A percentile compares a stretch with the other conserved stretches of the same genome.
These are phyloP conservation scores for Cladorhizidae sp. DNA, from an alignment of 37 sponge, comb jelly and placozoan species.

Conservation along the genomic window DNA sequence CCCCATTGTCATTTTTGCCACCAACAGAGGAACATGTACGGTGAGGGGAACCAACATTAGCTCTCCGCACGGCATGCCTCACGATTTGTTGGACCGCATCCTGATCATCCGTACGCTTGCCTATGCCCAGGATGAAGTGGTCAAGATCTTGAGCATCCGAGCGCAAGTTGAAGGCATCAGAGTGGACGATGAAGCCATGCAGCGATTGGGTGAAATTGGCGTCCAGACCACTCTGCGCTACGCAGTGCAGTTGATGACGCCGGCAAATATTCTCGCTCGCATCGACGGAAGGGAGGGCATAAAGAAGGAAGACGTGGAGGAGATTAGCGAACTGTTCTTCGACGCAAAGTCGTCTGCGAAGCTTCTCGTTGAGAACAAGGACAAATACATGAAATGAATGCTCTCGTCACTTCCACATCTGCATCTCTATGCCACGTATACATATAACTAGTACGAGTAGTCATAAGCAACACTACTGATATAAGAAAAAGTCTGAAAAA, in stretches of 20 bases:
- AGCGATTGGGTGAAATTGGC: constrained; percentile 85
- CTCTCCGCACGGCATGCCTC: constrained; percentile 96
- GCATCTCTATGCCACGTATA: no score
- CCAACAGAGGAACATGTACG: constrained; percentile 93
- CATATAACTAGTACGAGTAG: no score
- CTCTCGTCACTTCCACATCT: not conserved
- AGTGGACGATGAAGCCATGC: constrained; percentile 72
- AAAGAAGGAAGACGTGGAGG: constrained; percentile 85
- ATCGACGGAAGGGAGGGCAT: constrained; percentile 91
- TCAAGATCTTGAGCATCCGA: constrained; percentile 90
- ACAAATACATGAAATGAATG: constrained; percentile 92
- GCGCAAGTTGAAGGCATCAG: constrained; percentile 87
- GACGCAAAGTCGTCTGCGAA: constrained; percentile 98
- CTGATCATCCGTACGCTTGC: constrained; percentile 95
- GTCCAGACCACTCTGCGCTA: constrained; percentile 86
- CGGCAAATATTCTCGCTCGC: constrained; percentile 86
- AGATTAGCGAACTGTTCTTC: constrained; percentile 93
- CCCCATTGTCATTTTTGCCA: constrained; percentile 97
- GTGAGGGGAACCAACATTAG: constrained; percentile 91
- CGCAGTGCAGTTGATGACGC: constrained; percentile 95
- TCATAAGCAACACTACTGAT: no score
- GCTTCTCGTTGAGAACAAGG: constrained; percentile 87
- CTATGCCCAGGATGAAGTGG: constrained; percentile 92
- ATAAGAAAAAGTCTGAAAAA: no score
- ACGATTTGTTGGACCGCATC: constrained; percentile 93